phyloP scores from a whole-genome alignment of 2,888 invertebrate genomes.

The Leptinotarsa tumamoca region DNA sequence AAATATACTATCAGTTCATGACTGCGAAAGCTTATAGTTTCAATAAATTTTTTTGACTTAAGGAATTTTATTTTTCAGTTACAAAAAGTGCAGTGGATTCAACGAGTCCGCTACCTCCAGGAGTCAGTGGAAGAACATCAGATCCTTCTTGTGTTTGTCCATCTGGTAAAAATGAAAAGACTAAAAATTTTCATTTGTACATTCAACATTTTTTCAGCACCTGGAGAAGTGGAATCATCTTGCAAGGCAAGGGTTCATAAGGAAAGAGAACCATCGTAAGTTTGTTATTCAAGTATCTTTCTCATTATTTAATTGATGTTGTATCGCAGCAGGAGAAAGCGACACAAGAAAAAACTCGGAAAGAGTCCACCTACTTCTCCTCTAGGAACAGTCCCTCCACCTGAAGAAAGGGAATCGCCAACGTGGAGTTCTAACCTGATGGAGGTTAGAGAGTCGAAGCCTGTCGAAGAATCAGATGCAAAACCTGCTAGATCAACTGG shows the following conservation, averaged over 20 bases:
- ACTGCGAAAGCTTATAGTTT: neutral
- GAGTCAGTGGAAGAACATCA: conserved; percentile 24
- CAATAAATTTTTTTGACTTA: neutral
- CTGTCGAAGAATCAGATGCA: conserved; percentile 25
- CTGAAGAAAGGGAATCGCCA: conserved; percentile 55
- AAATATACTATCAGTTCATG: too few species aligned
- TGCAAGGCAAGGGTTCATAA: conserved; percentile 19
- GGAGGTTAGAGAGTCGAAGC: conserved; percentile 51
- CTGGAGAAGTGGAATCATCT: conserved; percentile 23
- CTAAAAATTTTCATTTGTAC: neutral
- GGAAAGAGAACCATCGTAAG: conserved; percentile 3
- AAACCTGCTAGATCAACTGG: conserved; percentile 17
- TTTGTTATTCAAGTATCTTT: too few species aligned
- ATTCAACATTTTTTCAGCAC: neutral
- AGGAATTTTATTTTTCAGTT: conserved; percentile 32
- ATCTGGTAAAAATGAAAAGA: conserved; percentile 12
- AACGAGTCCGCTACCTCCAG: conserved; percentile 36
- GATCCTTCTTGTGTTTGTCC: conserved; percentile 39
- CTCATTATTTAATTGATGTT: neutral
- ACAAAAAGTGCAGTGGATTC: conserved; percentile 50
- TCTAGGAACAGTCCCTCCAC: conserved; percentile 49
- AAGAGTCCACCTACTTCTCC: conserved; percentile 53
- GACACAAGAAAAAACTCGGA: conserved; percentile 46
- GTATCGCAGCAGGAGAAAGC: conserved; percentile 28
- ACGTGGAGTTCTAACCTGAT: conserved; percentile 64